phyloP scores from a whole-genome alignment of 2,888 invertebrate genomes.

The Euplexia lucipara region DNA sequence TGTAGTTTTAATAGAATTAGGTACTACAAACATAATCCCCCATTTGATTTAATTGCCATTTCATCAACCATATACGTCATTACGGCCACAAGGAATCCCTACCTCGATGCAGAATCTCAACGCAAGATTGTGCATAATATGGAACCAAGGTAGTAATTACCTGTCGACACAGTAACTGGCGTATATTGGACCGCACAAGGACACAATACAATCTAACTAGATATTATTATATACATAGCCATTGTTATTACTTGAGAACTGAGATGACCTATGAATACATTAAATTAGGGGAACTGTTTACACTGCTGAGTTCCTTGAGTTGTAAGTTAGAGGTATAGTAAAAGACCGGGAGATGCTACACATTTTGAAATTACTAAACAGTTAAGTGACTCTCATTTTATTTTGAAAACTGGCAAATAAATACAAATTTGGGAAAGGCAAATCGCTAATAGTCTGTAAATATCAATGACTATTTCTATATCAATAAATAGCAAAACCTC shows the following conservation, averaged over 20 bases:
- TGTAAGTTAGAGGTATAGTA: neutral
- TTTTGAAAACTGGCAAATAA: too few relatives aligned
- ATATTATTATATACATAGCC: constrained; percentile 14
- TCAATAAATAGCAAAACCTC: too few relatives aligned
- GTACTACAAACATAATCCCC: neutral
- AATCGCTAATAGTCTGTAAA: too few relatives aligned
- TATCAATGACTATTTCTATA: too few relatives aligned
- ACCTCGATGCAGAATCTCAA: constrained; percentile 23
- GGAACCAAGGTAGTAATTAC: constrained; percentile 30
- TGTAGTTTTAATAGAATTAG: neutral
- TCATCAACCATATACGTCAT: neutral
- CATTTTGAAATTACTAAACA: too few relatives aligned
- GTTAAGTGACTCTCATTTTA: too few relatives aligned
- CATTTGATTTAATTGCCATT: neutral
- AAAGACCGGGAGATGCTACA: too few relatives aligned
- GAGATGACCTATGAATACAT: constrained; percentile 68
- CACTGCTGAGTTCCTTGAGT: constrained; percentile 23
- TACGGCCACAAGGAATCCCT: constrained; percentile 22
- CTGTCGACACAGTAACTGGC: constrained; percentile 20
- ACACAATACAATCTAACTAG: constrained; percentile 12
- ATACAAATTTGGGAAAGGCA: too few relatives aligned
- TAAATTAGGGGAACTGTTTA: constrained; percentile 56
- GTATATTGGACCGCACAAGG: constrained; percentile 39
- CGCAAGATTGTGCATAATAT: constrained; percentile 12
- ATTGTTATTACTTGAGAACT: constrained; percentile 41